Evolutionary conservation across 2,797 vertebrate species (phyloP).

Genomic region (Enteromius anoplus): DNA sequence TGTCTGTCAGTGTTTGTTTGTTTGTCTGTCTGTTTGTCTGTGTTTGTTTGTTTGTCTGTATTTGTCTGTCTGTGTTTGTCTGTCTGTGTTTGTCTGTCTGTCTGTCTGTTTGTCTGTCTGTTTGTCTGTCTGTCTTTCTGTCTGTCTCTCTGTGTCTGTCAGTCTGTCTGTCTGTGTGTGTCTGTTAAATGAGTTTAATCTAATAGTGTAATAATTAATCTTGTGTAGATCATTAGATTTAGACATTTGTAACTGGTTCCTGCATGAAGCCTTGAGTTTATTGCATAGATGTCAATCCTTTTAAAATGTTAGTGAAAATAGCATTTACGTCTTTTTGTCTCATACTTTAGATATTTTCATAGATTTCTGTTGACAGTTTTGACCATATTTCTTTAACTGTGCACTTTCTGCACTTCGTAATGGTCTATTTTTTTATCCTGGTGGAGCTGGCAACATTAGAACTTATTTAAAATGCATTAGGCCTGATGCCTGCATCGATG

Average conservation of each 20-base stretch:
- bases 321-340: neutral
- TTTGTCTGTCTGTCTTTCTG: too few species aligned
- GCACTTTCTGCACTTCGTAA: slow-evolving; percentile 21
- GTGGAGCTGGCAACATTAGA: slow-evolving; percentile 58
- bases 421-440: slow-evolving; percentile 53
- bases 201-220: neutral
- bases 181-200: neutral
- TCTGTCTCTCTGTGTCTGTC: too few species aligned
- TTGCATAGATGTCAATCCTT: neutral
- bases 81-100: too few species aligned
- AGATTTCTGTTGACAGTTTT: slow-evolving; percentile 8
- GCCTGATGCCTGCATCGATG: slow-evolving; percentile 59
- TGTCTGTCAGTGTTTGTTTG: too few species aligned
- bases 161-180: too few species aligned
- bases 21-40: too few species aligned
- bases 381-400: neutral
- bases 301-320: neutral
- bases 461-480: slow-evolving; percentile 67
- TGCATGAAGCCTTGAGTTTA: too few species aligned
- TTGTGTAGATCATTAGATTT: neutral
- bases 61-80: too few species aligned
- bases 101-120: too few species aligned
- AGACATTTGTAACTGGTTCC: neutral
- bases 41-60: too few species aligned
- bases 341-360: neutral